Base-by-base conservation (phyloP, 2,888 invertebrate species). In the Hemistola chrysoprasaria region DNA sequence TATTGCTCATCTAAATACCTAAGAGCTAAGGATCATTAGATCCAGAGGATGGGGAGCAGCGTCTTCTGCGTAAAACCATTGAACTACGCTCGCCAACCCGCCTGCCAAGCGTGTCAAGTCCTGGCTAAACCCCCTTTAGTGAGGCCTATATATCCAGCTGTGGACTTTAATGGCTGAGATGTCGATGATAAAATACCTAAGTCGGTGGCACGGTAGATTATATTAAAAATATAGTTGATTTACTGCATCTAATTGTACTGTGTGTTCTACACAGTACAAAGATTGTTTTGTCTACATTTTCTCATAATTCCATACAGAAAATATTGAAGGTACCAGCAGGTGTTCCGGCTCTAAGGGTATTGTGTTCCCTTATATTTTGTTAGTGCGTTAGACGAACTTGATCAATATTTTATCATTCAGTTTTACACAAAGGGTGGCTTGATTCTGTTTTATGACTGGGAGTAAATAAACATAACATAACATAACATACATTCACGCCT, bases 391-490 rank as follows among this genome's bases (percentile, higher is more conserved):
- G 10, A 37, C 33, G 22, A 33, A 31, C 35, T 30, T 39, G 38
- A 39, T 44, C 34, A 29, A 44, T 44, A 38, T 43, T 43, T 43
- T 37, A 43, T 34, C 16, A 10, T 8, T 7, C 22, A 27, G 41
- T 36, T 41, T 41, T 41, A 36, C 41, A 41, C 36, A 41, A 32
- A 27, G 35, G 34, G 10, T 35, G 22, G 32, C 31, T 32, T 20
- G 23, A 22, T 24, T 28, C 8, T 21, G 26, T 37, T 41, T 41
- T 41, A 41, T 24, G 23, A 30, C 30, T 8, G 31, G 23, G 10
- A 9, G 10, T 10, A n/a, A n/a, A n/a, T n/a, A n/a, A n/a, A n/a
- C n/a, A n/a, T n/a, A n/a, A n/a, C n/a, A n/a, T n/a, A n/a, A n/a
- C n/a, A n/a, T n/a, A n/a, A n/a, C n/a, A n/a, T n/a, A n/a, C n/a